Base-by-base conservation (phyloP, 2,888 invertebrate species). In the Phortica magna region DNA sequence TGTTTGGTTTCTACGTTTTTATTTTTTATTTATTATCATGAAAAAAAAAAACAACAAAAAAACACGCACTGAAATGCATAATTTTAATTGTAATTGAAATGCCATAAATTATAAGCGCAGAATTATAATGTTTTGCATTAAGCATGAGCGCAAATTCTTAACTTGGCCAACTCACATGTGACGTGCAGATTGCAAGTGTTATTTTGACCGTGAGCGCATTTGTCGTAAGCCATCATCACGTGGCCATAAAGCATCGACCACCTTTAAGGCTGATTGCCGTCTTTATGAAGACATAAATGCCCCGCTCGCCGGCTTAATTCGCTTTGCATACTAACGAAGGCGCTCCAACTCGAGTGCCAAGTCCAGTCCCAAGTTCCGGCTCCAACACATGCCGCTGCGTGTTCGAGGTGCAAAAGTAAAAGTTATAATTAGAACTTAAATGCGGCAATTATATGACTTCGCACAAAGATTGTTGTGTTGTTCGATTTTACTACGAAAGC, bases 251-350 rank as follows among this genome's bases (percentile, higher is more conserved):
- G 67, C 42, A 14, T 59, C 41, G 70, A 55, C 70, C 81, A 78
- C 77, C 79, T 82, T 79, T 83, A 78, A 77, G 79, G 73, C 74
- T 73, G 83, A 88, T 85, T 83, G 84, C 80, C 86, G 82, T 70
- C 82, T 87, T 88, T 88, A 86, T 88, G 86, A 86, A 86, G 86
- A 88, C 86, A 86, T 86, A 86, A 86, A 88, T 84, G 85, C 1
- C 1, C 3, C 3, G 31, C 31, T 31, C 31, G 5, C 1, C 5
- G 31, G 31, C 31, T 31, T 1, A 31, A 31, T 14, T 74, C 74
- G 74, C 42, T 61, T 42, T 70, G 70, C 70, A 70, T 70, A 55
- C 70, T 48, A 67, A 39, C 17, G 19, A 42, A 14, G 4, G 59
- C 19, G 17, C 19, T 59, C 59, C 59, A 59, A 17, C 7, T 19